A percentile compares a stretch with the other conserved stretches of the same genome.
These are phyloP conservation scores for Marisa cornuarietis DNA, from an alignment of 1,140 invertebrate genomes.

Conservation along the genomic window DNA sequence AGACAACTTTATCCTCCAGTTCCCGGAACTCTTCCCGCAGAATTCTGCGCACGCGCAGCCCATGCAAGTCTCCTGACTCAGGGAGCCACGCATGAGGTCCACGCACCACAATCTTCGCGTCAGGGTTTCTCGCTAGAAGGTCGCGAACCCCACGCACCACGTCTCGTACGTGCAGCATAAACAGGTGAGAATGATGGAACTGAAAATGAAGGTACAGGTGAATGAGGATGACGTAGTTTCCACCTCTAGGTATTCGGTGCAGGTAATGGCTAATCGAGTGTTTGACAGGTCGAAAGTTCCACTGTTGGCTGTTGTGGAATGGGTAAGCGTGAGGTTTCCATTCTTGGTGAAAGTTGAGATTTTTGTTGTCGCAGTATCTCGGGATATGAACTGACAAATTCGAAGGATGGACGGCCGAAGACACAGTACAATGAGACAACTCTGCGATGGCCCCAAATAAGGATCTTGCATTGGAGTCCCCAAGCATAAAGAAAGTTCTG, in stretches of 20 bases:
- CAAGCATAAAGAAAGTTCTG: background rate
- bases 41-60: background rate
- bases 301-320: background rate
- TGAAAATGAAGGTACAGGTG: slow-evolving; percentile 9
- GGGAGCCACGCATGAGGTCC: slow-evolving; percentile 1
- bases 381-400: background rate
- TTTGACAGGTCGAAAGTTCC: too few species aligned
- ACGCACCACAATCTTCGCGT: background rate
- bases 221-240: slow-evolving; percentile 4
- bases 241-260: background rate
- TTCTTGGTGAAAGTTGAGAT: background rate
- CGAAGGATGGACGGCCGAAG: too few species aligned
- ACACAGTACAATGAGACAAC: too few species aligned
- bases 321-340: slow-evolving; percentile 14
- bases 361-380: background rate
- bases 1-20: background rate
- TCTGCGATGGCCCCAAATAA: background rate
- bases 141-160: background rate
- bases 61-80: background rate
- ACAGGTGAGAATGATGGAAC: background rate
- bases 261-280: background rate
- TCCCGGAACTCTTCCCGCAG: background rate
- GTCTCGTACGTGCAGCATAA: background rate
- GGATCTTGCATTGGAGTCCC: background rate
- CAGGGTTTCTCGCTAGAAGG: background rate